Evolutionary conservation across 2,113 vertebrate genomes (phyloP), one percentile per base, ranked within the genome.

Genomic region (Microtus richardsoni): DNA sequence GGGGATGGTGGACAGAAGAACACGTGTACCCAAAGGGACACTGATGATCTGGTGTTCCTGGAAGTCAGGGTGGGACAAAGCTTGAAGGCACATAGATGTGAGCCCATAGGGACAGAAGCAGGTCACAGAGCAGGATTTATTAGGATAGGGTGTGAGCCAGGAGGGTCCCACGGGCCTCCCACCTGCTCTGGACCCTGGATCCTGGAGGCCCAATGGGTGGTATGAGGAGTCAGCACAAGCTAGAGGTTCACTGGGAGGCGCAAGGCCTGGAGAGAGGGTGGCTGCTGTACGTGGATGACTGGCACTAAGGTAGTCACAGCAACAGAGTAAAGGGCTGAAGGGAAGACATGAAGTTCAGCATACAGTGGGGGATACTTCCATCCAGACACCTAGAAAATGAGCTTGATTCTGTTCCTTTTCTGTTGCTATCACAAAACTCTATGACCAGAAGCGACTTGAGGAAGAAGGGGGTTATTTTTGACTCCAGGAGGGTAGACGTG

Each of bases 191-290:
- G 19, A 79, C 54, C 0, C 54, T 9, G 30, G n/a, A 28, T 1
- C 2, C 3, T 4, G 54, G 21, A 47, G 30, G 47, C 13, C 49
- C 33, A 13, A 7, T 1, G 16, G 17, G 36, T 30, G 71, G 86
- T 41, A 16, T 14, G 6, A 8, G 71, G 36, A 21, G 1, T 28
- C 0, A 1, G 1, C 0, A 0, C 41, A 44, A 70, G 17, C 16
- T 54, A 14, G 5, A 44, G 39, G 47, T 22, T 49, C 9, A 28
- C 66, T 9, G 60, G 77, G 70, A 13, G 39, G 75, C 19, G 10
- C 0, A 0, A 84, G 66, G 66, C 49, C 28, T 26, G 2, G 6
- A 36, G n/a, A 5, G 33, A 33, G 52, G 49, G 33, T 0, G 0
- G n/a, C 28, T 39, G 17, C 26, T 3, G 54, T 7, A 26, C 28